These are phyloP conservation scores for Ernsta delagoae DNA, from an alignment of 2,888 invertebrate species.

Conservation along the genomic window DNA sequence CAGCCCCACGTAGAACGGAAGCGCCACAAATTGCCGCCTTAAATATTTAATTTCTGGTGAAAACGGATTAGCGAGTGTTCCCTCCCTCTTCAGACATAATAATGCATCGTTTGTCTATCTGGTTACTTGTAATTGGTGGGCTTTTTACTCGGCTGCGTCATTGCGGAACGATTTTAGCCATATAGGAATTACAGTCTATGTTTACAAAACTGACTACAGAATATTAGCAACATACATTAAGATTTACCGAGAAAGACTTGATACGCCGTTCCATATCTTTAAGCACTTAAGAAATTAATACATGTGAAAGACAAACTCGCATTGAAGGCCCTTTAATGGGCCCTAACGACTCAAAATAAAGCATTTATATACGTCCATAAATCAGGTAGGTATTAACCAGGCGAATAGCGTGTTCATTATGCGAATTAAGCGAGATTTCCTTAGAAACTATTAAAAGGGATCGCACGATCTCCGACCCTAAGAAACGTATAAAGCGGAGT, in stretches of 20 bases:
- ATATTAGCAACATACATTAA: too few species aligned
- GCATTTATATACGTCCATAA: conserved; percentile 47
- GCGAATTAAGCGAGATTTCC: conserved; percentile 73
- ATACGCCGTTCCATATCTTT: too few species aligned
- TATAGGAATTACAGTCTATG: too few species aligned
- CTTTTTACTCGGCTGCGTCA: background rate
- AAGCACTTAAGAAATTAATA: too few species aligned
- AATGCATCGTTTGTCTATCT: conserved; percentile 24
- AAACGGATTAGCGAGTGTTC: conserved; percentile 65
- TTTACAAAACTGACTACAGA: too few species aligned
- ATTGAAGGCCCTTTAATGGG: conserved; percentile 47
- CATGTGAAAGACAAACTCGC: conserved; percentile 41
- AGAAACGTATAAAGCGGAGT: conserved; percentile 68
- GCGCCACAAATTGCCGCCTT: conserved; percentile 74
- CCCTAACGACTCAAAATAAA: conserved; percentile 46
- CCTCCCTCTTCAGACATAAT: conserved; percentile 20
- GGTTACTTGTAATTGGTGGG: background rate
- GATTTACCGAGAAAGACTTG: too few species aligned
- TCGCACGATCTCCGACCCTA: conserved; percentile 64
- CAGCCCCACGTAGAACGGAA: conserved; percentile 67
- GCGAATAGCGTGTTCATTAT: conserved; percentile 70
- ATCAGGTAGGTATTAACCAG: conserved; percentile 54
- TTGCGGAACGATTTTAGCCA: too few species aligned
- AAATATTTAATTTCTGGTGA: conserved; percentile 77
- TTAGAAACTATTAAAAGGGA: conserved; percentile 76